Evolutionary conservation across 1,140 invertebrate genomes (phyloP).

Genomic region (Drosophila sp.): DNA sequence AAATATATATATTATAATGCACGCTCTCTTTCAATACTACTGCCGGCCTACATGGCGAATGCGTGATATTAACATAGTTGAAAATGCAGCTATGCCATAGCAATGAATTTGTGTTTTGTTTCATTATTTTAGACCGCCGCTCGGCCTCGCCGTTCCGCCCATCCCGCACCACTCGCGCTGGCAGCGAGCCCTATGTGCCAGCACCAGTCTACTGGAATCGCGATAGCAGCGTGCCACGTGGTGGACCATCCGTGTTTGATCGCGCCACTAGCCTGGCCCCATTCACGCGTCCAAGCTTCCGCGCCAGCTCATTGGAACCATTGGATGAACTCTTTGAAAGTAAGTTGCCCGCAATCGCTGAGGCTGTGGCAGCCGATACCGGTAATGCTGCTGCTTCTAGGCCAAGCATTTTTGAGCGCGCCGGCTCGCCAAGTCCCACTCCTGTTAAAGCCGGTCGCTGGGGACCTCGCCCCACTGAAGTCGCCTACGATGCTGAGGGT

Average conservation of each 20-base stretch:
- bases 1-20: too few relatives aligned
- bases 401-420: conserved; percentile 85
- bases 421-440: conserved; percentile 87
- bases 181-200: conserved; percentile 81
- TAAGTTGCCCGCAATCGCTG: conserved; percentile 83
- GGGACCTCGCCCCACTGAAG: conserved; percentile 87
- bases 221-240: conserved; percentile 75
- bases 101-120: conserved; percentile 15
- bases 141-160: conserved; percentile 76
- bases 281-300: conserved; percentile 81
- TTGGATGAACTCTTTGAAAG: conserved; percentile 86
- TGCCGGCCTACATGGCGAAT: not conserved
- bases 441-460: conserved; percentile 88
- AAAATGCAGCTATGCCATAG: conserved; percentile 20
- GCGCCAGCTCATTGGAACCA: conserved; percentile 83
- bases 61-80: conserved; percentile 7
- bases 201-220: conserved; percentile 74
- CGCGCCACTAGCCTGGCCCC: conserved; percentile 81
- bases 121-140: conserved; percentile 67
- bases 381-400: conserved; percentile 65
- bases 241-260: conserved; percentile 77
- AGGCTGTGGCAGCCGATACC: conserved; percentile 48
- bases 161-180: conserved; percentile 63
- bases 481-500: conserved; percentile 90
- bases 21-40: not conserved